A percentile compares a stretch with the other conserved stretches of the same genome.
Evolutionary conservation across 2,797 vertebrate genomes (phyloP).

Genomic region (Busarellus nigricollis): DNA sequence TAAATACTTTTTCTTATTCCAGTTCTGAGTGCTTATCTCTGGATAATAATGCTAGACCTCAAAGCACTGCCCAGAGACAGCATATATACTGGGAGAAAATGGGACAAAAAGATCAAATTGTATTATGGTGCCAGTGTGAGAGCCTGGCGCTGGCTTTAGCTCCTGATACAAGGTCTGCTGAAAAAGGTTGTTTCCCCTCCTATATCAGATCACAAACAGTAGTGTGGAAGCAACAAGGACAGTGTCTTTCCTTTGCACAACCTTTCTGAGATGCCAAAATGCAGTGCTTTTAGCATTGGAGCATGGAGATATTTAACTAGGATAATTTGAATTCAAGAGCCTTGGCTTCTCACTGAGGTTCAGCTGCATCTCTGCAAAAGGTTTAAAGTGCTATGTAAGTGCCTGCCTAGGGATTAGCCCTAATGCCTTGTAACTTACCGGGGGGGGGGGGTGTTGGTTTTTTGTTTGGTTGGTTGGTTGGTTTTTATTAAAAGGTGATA

Average conservation of each 20-base stretch:
- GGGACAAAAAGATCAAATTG: not conserved
- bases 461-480: too few relatives aligned
- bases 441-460: too few relatives aligned
- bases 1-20: not conserved
- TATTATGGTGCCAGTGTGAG: not conserved
- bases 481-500: not conserved
- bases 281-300: not conserved
- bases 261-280: not conserved
- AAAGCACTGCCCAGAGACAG: not conserved
- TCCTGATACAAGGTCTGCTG: not conserved
- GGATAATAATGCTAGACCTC: not conserved
- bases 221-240: not conserved
- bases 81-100: not conserved
- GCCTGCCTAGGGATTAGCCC: not conserved
- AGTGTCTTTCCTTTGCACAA: rapidly evolving
- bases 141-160: not conserved
- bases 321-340: not conserved
- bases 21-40: not conserved
- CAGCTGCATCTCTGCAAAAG: not conserved
- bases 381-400: not conserved
- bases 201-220: not conserved
- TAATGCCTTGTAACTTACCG: not conserved
- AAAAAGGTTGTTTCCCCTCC: not conserved
- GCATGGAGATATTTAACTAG: not conserved
- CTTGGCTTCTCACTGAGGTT: not conserved